Percentiles rank a stretch among this genome's conserved stretches.
These are phyloP conservation scores for Mamestra configurata DNA, from an alignment of 1,140 invertebrate species.

Conservation along the genomic window DNA sequence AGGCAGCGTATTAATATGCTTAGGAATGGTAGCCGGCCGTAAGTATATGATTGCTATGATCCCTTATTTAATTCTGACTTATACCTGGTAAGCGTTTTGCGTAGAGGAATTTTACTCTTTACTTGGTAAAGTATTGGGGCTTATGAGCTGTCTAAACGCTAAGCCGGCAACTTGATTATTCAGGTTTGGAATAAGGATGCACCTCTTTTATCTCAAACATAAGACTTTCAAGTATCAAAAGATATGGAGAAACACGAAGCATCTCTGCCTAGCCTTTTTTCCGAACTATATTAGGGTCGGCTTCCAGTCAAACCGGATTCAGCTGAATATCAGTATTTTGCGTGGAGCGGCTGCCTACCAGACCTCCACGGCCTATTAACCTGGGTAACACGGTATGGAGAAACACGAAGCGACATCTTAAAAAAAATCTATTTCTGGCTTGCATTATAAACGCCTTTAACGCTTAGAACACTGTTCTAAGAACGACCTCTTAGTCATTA, in stretches of 20 bases:
- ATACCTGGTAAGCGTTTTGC: neutral
- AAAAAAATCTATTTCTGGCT: no score
- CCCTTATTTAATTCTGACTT: slow-evolving; percentile 5
- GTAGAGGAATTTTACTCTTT: neutral
- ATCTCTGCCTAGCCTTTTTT: no score
- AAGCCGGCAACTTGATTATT: neutral
- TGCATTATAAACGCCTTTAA: neutral
- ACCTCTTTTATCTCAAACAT: neutral
- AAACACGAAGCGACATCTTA: no score
- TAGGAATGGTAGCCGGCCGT: slow-evolving; percentile 81
- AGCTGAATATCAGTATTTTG: no score
- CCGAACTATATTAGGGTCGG: no score
- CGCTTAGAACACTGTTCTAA: neutral
- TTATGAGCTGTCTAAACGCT: neutral
- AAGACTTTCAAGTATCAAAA: no score
- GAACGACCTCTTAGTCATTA: slow-evolving; percentile 6
- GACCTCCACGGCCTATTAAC: no score
- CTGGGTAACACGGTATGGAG: no score
- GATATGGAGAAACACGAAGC: no score
- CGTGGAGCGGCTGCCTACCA: no score
- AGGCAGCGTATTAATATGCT: slow-evolving; percentile 78
- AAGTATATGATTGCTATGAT: slow-evolving; percentile 56
- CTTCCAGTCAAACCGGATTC: no score
- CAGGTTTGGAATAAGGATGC: neutral
- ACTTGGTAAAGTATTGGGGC: neutral